A percentile compares a stretch with the other conserved stretches of the same genome.
phyloP scores from a whole-genome alignment of 2,113 vertebrate species.

The Mastomys coucha region DNA sequence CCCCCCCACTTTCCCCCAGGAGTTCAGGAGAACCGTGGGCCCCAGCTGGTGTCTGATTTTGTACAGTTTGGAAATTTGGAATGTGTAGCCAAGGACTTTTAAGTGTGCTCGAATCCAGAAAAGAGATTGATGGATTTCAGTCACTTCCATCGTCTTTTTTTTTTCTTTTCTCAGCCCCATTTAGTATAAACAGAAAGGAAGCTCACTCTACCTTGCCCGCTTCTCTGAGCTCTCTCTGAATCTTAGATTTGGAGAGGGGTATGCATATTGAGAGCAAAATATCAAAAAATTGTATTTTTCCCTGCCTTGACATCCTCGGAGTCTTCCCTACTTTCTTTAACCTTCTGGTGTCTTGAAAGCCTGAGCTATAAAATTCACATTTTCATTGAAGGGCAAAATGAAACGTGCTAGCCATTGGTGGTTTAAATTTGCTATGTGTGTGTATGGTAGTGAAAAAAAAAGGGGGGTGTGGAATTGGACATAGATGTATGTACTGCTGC shows the following conservation, averaged over 20 bases:
- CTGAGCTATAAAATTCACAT: slow-evolving; percentile 73
- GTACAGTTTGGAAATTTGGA: neutral
- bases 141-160: neutral
- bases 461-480: neutral
- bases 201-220: neutral
- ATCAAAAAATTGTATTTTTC: neutral
- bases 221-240: neutral
- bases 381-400: slow-evolving; percentile 48
- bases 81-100: neutral
- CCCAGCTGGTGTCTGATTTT: neutral
- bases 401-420: neutral
- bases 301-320: neutral
- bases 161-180: neutral
- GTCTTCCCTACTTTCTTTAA: slow-evolving; percentile 1
- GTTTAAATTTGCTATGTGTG: neutral
- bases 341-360: slow-evolving; percentile 65
- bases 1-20: too few species aligned
- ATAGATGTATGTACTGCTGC: too few species aligned
- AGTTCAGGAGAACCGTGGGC: neutral
- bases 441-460: neutral
- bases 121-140: neutral
- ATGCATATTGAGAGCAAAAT: neutral
- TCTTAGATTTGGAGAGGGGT: neutral
- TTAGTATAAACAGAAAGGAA: neutral
- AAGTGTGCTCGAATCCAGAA: neutral